These are phyloP conservation scores for Sus cebifrons DNA, from an alignment of 2,797 vertebrate species.

Conservation along the genomic window DNA sequence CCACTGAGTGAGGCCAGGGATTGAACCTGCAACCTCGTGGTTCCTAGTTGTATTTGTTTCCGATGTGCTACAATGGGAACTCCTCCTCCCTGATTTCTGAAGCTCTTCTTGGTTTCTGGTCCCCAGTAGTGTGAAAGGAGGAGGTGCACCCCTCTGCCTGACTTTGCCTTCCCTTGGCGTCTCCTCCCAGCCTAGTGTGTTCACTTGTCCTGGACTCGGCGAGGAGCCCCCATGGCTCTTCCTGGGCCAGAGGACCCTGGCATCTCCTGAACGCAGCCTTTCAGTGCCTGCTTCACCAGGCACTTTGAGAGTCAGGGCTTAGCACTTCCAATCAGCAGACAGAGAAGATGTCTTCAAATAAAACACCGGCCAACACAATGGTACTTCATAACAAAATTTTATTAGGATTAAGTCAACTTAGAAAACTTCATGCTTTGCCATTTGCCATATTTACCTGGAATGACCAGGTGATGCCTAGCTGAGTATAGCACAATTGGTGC, in stretches of 20 bases:
- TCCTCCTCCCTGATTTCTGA: background rate
- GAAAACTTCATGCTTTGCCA: conserved; percentile 73
- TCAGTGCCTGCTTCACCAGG: background rate
- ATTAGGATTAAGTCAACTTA: conserved; percentile 85
- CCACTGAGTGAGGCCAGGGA: too few relatives aligned
- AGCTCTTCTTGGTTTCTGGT: background rate
- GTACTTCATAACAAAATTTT: conserved; percentile 81
- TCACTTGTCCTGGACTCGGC: background rate
- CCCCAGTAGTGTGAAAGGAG: background rate
- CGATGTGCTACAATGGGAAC: too few relatives aligned
- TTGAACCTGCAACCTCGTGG: too few relatives aligned
- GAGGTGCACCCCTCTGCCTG: background rate
- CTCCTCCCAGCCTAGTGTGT: background rate
- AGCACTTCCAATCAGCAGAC: background rate
- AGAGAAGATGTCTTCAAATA: background rate
- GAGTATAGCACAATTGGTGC: conserved; percentile 54
- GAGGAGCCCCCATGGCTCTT: background rate
- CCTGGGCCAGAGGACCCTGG: background rate
- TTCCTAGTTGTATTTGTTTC: too few relatives aligned
- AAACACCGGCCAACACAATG: conserved; percentile 35
- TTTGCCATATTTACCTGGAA: conserved; percentile 58
- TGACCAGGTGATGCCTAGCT: conserved; percentile 42
- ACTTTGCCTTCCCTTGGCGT: background rate
- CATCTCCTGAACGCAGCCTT: background rate
- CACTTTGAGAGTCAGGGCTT: background rate